phyloP scores from a whole-genome alignment of 2,888 invertebrate species.

The Lottia scabra region DNA sequence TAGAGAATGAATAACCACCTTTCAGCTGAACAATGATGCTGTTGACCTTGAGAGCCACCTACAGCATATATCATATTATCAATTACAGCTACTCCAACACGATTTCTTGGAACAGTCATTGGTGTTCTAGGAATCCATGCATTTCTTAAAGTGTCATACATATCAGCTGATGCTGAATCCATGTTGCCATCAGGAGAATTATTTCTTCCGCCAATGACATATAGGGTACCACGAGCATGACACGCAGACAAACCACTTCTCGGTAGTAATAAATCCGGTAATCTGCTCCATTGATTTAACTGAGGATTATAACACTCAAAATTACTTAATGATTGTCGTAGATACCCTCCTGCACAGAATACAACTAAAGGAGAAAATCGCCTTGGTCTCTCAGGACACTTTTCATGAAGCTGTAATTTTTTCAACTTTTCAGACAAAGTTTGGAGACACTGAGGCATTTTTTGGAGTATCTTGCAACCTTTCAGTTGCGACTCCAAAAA shows the following conservation, averaged over 20 bases:
- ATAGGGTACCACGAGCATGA: slow-evolving; percentile 78
- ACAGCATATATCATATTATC: slow-evolving; percentile 91
- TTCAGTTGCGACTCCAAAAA: slow-evolving; percentile 93
- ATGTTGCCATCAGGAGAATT: slow-evolving; percentile 82
- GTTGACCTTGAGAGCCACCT: slow-evolving; percentile 88
- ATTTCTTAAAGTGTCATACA: slow-evolving; percentile 87
- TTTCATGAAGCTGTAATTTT: slow-evolving; percentile 90
- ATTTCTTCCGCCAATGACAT: slow-evolving; percentile 92
- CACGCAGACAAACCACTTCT: slow-evolving; percentile 78
- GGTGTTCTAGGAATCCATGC: slow-evolving; percentile 85
- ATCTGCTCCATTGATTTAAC: slow-evolving; percentile 84
- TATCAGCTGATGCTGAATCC: slow-evolving; percentile 77
- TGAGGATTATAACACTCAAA: slow-evolving; percentile 91
- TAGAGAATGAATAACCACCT: no score
- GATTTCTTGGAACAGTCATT: slow-evolving; percentile 87
- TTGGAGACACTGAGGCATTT: slow-evolving; percentile 88
- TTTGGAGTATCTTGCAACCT: slow-evolving; percentile 87
- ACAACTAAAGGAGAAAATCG: slow-evolving; percentile 90
- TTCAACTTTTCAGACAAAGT: slow-evolving; percentile 89
- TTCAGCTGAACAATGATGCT: slow-evolving; percentile 90
- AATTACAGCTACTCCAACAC: slow-evolving; percentile 94
- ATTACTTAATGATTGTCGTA: slow-evolving; percentile 85
- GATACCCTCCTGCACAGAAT: slow-evolving; percentile 92
- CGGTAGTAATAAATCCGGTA: slow-evolving; percentile 87
- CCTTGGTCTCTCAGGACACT: slow-evolving; percentile 80